These are phyloP conservation scores for Thunnus thynnus DNA, from an alignment of 2,113 vertebrate species.

Conservation along the genomic window DNA sequence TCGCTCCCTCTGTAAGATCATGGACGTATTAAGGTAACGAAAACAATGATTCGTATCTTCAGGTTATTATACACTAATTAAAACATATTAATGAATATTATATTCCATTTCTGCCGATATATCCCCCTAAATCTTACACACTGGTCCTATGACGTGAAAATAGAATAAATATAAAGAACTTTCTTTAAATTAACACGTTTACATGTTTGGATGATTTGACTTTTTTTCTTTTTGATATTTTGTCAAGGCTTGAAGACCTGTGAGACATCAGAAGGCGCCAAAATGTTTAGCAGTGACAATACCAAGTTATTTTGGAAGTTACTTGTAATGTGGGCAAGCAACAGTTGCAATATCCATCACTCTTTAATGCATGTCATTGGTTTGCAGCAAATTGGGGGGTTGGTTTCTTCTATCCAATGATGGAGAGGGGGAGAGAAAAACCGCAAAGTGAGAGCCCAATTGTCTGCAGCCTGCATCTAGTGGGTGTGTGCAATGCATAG, in stretches of 20 bases:
- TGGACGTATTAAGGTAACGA: no score
- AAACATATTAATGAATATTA: no score
- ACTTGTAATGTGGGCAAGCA: not conserved
- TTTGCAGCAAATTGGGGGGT: conserved; percentile 36
- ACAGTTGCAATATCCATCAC: not conserved
- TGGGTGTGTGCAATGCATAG: conserved; percentile 54
- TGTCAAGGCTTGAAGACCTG: not conserved
- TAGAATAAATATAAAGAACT: not conserved
- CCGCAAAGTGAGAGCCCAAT: conserved; percentile 50
- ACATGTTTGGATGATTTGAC: no score
- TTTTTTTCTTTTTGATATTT: not conserved
- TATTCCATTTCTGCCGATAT: no score
- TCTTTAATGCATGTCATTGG: conserved; percentile 23
- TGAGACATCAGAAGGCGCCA: not conserved
- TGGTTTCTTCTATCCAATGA: conserved; percentile 61
- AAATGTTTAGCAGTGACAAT: not conserved
- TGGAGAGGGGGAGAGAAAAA: conserved; percentile 1
- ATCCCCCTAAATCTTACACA: no score
- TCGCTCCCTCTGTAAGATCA: no score
- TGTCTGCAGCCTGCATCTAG: conserved; percentile 29
- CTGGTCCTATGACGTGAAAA: not conserved
- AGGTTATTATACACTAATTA: no score
- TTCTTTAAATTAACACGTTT: no score
- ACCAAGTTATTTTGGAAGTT: not conserved
- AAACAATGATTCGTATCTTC: no score